Base-by-base conservation (phyloP, 1,140 invertebrate species). In the Hyphantria cunea region DNA sequence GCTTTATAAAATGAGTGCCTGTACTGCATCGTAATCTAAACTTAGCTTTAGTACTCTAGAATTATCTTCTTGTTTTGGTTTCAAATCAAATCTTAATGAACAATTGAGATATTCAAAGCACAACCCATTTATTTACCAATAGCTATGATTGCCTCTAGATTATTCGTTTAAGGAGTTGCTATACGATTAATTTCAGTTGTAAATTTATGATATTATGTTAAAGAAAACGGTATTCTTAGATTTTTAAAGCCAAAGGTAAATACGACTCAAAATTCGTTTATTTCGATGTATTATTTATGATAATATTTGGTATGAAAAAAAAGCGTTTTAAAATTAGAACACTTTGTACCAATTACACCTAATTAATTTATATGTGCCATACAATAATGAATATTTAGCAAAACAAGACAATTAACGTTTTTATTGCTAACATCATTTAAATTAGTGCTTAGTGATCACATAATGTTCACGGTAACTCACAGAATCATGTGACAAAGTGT, bases 361-460 rank as follows among this genome's bases (percentile, higher is more conserved):
- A 53, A 63, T 63, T 37, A 63, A 63, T 64, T 56, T 64, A 56
- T 56, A 33, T 56, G 15, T 58, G 7, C 52, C 50, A 7, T 25
- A 64, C 6, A 56, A 56, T 56, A 42, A 56, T 55, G 53, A 14
- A 64, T 56, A 64, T 64, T 64, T 51, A 64, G 62, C 61, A 64
- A 64, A 49, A 54, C 52, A 54, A 37, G 50, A 55, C 14, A 64
- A 64, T 56, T 56, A 64, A 51, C 37, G 62, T 51, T 64, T 50
- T 56, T 51, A 60, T 51, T 54, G 31, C 32, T 60, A 60, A 60
- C 56, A 51, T 33, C 60, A 62, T 54, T 53, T 17, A 15, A 54
- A 62, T 61, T 33, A 34, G 42, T 31, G 15, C 32, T 14, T 15
- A 44, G 32, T 39, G 45, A 14, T 58, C 41, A 47, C 15, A 53